Percentiles rank a stretch among this genome's conserved stretches.
Conservation (phyloP, 2,888 invertebrate species). For the Ptilodon capucinus region DNA sequence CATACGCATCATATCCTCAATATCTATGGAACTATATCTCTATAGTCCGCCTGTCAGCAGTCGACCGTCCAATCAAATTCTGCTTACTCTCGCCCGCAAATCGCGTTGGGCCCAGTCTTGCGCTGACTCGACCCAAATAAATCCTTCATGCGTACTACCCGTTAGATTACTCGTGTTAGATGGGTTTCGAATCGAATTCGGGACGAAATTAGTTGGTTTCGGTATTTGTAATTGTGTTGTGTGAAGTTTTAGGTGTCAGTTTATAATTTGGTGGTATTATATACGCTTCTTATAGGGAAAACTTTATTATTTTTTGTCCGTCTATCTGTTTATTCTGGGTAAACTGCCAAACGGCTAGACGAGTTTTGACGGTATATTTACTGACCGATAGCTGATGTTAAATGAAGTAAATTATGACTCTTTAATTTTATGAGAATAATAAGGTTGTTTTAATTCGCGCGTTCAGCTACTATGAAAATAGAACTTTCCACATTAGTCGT, state of each 20-base stretch:
- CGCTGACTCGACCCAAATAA: slow-evolving; percentile 28
- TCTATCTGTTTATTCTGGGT: not conserved
- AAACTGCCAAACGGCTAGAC: too few relatives aligned
- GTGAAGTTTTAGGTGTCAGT: not conserved
- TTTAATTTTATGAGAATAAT: too few relatives aligned
- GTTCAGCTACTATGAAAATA: too few relatives aligned
- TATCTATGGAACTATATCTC: slow-evolving; percentile 15
- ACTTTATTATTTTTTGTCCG: too few relatives aligned
- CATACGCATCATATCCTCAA: not conserved
- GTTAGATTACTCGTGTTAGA: slow-evolving; percentile 10
- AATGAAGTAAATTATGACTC: too few relatives aligned
- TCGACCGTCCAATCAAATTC: slow-evolving; percentile 31
- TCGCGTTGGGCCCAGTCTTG: slow-evolving; percentile 21
- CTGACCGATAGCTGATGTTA: too few relatives aligned
- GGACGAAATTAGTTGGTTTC: slow-evolving; percentile 5
- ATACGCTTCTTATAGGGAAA: too few relatives aligned
- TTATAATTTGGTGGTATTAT: not conserved
- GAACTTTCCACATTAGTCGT: too few relatives aligned
- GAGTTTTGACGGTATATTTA: too few relatives aligned
- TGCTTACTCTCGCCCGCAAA: slow-evolving; percentile 29
- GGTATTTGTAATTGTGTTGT: not conserved
- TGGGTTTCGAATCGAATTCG: slow-evolving; percentile 7
- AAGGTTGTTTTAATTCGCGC: too few relatives aligned
- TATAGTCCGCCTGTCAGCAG: slow-evolving; percentile 20
- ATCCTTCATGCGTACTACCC: slow-evolving; percentile 13